A percentile compares a stretch with the other conserved stretches of the same genome.
Conservation (phyloP, 2,888 invertebrate genomes). For the Trypoxylon attenuatum region DNA sequence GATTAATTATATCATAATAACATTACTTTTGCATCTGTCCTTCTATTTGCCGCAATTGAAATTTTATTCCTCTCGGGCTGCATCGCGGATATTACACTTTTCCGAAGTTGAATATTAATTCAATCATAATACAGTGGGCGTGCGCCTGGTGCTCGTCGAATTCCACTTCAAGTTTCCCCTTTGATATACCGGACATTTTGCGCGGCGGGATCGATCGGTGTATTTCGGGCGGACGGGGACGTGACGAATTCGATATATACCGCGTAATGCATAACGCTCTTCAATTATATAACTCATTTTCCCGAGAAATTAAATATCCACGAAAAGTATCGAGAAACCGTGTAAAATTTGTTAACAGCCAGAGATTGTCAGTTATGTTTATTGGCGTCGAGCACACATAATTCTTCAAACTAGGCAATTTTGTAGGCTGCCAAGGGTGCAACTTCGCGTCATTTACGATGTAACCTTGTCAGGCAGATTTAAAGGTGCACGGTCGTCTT, state of each 20-base stretch:
- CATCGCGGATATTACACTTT: conserved; percentile 1
- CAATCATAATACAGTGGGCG: neutral
- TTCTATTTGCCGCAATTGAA: neutral
- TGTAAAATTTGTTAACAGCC: too few species aligned
- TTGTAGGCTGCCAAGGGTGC: neutral
- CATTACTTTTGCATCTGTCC: neutral
- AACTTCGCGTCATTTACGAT: conserved; percentile 29
- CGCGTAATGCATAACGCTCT: too few species aligned
- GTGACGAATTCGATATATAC: too few species aligned
- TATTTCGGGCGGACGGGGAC: too few species aligned
- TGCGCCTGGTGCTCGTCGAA: neutral
- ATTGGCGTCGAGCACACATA: neutral
- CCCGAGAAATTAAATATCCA: too few species aligned
- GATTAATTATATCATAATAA: conserved; percentile 4
- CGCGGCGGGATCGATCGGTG: too few species aligned
- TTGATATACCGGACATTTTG: too few species aligned
- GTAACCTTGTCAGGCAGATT: conserved; percentile 39
- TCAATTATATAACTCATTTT: too few species aligned
- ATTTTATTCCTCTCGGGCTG: neutral
- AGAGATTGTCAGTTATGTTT: neutral
- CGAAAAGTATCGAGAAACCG: too few species aligned
- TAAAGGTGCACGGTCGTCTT: conserved; percentile 11
- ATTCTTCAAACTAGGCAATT: neutral
- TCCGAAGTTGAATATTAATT: neutral
- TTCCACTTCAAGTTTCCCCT: conserved; percentile 2